Evolutionary conservation across 1,140 invertebrate genomes (phyloP), one percentile per base, ranked within the genome.

Genomic region (Drosophila elegans): DNA sequence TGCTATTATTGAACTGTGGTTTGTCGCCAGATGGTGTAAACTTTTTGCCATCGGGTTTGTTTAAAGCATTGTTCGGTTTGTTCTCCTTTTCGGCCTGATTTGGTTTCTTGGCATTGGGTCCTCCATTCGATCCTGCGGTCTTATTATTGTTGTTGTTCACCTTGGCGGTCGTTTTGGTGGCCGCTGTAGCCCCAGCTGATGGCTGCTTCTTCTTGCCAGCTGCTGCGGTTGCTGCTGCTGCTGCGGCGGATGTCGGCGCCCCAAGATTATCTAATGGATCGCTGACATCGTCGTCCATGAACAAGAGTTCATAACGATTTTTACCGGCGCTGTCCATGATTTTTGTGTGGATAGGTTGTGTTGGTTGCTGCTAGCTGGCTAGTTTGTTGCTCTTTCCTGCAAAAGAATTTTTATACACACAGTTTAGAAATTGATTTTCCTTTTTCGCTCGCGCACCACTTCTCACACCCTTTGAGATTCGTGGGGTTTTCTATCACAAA

Each of bases 321-420:
- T 97, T 98, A 95, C 98, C 98, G 91, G 96, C 94, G 94, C 96
- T 97, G 94, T 98, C 97, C 97, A 98, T 98, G 79, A 74, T 91
- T 79, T 34, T 51, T 32, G 36, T 74, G 67, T 45, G 63, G 57
- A 49, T 36, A 39, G 45, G 59, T 71, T 71, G 71, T 56, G 52
- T 13, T 69, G 52, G 41, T 71, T 46, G 53, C 12, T 45, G 52
- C 71, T 83, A 54, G 59, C 44, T 51, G 71, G 39, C 62, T 78
- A 67, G 39, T 57, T 74, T 21, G 42, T 68, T 25, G 83, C 36
- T 16, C 45, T 21, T 74, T 63, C 29, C 60, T 73, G 60, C 34
- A 60, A 71, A 63, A 71, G 56, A 64, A 74, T 76, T 61, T 69
- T 52, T 41, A 77, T 51, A 77, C 64, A 74, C 46, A 71, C 12